Base-by-base conservation (phyloP, 1,140 invertebrate genomes). In the Camponotus pennsylvanicus region DNA sequence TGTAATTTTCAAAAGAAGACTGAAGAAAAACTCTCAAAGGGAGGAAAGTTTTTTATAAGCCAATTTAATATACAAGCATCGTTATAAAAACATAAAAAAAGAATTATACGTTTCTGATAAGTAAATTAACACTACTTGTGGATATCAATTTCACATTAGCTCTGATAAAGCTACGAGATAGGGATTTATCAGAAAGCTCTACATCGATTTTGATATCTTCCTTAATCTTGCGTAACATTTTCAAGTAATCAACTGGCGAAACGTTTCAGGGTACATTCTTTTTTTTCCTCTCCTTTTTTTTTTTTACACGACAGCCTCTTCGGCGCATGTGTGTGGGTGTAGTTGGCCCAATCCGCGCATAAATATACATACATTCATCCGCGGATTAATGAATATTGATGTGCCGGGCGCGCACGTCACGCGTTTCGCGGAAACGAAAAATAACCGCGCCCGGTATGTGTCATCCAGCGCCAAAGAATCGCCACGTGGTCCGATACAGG, bases 341-440 rank as follows among this genome's bases (percentile, higher is more conserved):
- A 42, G 37, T 34, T 70, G 40, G 42, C 61, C 67, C 15, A 85
- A 85, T 69, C 59, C 75, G 57, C 70, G 71, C 37, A 59, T 55
- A 57, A 75, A 85, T 76, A 67, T 78, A 87, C 78, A 73, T 90
- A 84, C 87, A 90, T 88, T 88, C 86, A 88, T 89, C 80, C 86
- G 75, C 88, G 66, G 88, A 91, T 86, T 89, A 90, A 91, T 91
- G 90, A 86, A 91, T 91, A 89, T 89, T 88, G 88, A 90, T 91
- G 86, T 70, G 37, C 57, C 69, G 85, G 8, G 49, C 40, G 70
- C 21, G 34, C 13, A 49, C 64, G 42, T 86, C 73, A 27, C 84
- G 32, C 52, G 55, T 57, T 78, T 80, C 76, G 63, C 64, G 61
- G 59, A 61, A 67, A 86, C 63, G 45, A 78, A 87, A 86, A 87